Base-by-base conservation (phyloP, 2,113 vertebrate species). In the Spea multiplicata region DNA sequence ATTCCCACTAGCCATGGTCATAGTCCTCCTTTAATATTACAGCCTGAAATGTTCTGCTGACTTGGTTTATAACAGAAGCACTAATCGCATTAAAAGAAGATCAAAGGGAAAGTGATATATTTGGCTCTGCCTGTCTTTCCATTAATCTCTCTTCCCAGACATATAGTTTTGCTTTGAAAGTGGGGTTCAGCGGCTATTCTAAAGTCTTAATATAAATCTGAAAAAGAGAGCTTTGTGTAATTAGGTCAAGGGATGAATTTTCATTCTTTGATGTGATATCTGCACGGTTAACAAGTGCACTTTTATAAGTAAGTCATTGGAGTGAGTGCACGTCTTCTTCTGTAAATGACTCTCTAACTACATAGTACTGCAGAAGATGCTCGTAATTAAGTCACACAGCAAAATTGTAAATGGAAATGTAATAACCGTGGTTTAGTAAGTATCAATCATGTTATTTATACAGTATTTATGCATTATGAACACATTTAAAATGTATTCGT, bases 31-130 rank as follows among this genome's bases (percentile, higher is more conserved):
- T 59, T 12, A 59, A 59, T 59, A 59, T 59, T 8, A 59, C 14
- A 13, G 8, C 1, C 55, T 13, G 14, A 59, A 59, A 67, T 67
- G 45, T 67, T 67, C 8, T 46, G 8, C 8, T 47, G 66, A 46
- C 45, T 10, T 13, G 66, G 14, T 13, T 10, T 3, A 3, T 12
- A 12, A 46, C 46, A 44, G n/a, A 52, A 48, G 17, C n/a, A 66
- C 75, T 77, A 77, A 71, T 6, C 14, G 67, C 49, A 64, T 77
- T 77, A 71, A 71, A 70, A 71, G 66, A 57, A 77, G 75, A 77
- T 77, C 66, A 77, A 77, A 77, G 49, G 10, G n/a, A 17, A 16
- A 12, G 53, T 71, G 57, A 69, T 62, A 52, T 62, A 71, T 70
- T 61, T 45, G n/a, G 46, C 75, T 64, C 16, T 17, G 52, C 45